Evolutionary conservation across 2,113 vertebrate species (phyloP), one percentile per base, ranked within the genome.

Genomic region (Acanthisitta chloris): DNA sequence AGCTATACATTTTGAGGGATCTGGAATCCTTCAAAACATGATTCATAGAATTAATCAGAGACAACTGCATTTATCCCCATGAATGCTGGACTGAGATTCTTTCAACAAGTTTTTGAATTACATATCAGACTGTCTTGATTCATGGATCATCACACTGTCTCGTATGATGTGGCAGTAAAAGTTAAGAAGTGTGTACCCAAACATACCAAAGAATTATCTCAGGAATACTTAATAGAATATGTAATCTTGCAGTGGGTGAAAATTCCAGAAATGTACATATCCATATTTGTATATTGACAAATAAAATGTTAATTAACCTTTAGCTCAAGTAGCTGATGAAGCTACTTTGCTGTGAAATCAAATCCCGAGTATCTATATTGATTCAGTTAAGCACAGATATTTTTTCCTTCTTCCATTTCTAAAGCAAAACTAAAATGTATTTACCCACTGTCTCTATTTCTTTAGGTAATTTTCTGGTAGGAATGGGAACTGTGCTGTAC

Each of bases 271-370:
- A 81, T 36, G 4, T 55, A 62, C 55, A 59, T 71, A n/a, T 3
- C 24, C 28, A 13, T 88, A 71, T 78, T 86, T 78, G 19, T 74
- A 48, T 92, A 91, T 86, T 91, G 86, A 88, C 26, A 73, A 95
- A 80, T 83, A 36, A 3, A 58, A 51, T 90, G 54, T 92, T 86
- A 93, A 93, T 94, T 92, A 95, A 93, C 88, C 92, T 96, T 94
- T 67, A 88, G 46, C 38, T 76, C 38, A 78, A 66, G 52, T 14
- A 88, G 64, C 43, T 91, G 88, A 94, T 83, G 86, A 90, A 94
- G 36, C 14, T 91, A 28, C 26, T 76, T 93, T 88, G 38, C 65
- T 1, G 1, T 86, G 64, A 94, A 94, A 94, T 91, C 42, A 92
- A 58, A 88, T 83, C 59, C 42, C 46, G 62, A 90, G 20, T 58